Conservation (phyloP, 1,140 invertebrate genomes). For the Antheraea mylitta region DNA sequence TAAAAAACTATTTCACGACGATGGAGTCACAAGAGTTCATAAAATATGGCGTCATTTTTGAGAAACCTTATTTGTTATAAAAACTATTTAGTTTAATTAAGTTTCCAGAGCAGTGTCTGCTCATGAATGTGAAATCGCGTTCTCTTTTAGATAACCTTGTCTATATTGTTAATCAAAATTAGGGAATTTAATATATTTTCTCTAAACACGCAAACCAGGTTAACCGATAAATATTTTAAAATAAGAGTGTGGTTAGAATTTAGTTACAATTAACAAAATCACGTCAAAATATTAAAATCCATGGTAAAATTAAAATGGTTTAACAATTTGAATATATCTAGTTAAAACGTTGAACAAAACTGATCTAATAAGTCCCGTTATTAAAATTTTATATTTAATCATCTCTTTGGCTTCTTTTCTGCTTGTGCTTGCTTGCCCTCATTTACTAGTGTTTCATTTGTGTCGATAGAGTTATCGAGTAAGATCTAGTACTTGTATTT, state of each 20-base stretch:
- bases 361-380: background rate
- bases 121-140: too few relatives aligned
- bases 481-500: too few relatives aligned
- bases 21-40: background rate
- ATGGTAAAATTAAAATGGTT: background rate
- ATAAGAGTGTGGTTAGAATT: background rate
- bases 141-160: too few relatives aligned
- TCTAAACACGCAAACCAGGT: too few relatives aligned
- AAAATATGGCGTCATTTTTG: background rate
- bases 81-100: too few relatives aligned
- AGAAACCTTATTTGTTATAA: background rate
- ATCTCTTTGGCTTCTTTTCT: too few relatives aligned
- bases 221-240: too few relatives aligned
- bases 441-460: background rate
- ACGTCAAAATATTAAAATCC: background rate
- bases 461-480: background rate
- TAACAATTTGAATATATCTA: background rate
- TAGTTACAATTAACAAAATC: background rate
- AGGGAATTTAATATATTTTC: too few relatives aligned
- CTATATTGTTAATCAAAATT: too few relatives aligned
- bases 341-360: background rate
- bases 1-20: too few relatives aligned
- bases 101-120: too few relatives aligned
- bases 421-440: background rate
- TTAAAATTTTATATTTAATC: background rate